Conservation (phyloP, 1,140 invertebrate species). For the Spodoptera litura region DNA sequence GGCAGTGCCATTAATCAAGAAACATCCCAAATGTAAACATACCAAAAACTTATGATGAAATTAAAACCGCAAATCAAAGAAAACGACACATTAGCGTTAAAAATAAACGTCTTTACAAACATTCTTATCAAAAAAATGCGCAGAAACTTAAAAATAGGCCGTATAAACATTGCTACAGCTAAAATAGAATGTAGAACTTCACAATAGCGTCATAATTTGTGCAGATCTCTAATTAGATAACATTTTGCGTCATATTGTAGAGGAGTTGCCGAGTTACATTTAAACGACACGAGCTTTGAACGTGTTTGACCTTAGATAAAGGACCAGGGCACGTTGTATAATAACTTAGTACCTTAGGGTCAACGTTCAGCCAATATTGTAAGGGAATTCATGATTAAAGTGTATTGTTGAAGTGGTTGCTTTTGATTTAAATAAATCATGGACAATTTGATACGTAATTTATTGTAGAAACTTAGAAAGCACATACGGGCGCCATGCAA, state of each 20-base stretch:
- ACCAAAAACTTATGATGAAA: neutral
- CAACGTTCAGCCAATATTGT: slow-evolving; percentile 23
- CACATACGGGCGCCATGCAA: no score
- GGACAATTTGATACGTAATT: no score
- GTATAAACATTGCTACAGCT: neutral
- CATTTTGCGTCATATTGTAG: slow-evolving; percentile 37
- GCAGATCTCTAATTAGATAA: slow-evolving; percentile 27
- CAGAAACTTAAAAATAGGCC: slow-evolving; percentile 4
- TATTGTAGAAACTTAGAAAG: no score
- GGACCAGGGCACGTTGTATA: slow-evolving; percentile 5
- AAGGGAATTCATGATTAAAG: slow-evolving; percentile 8
- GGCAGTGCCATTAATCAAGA: no score
- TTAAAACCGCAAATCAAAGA: neutral
- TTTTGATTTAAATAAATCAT: no score
- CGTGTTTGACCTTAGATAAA: slow-evolving; percentile 40
- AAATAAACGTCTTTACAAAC: neutral
- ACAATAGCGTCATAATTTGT: slow-evolving; percentile 8
- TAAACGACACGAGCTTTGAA: neutral
- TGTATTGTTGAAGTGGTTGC: neutral
- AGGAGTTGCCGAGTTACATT: neutral
- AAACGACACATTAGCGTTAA: neutral
- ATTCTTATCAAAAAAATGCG: neutral
- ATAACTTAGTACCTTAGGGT: slow-evolving; percentile 18
- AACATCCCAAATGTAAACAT: neutral
- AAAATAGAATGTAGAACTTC: slow-evolving; percentile 19